Base-by-base conservation (phyloP, 2,113 vertebrate species). In the Heloderma charlesbogerti region DNA sequence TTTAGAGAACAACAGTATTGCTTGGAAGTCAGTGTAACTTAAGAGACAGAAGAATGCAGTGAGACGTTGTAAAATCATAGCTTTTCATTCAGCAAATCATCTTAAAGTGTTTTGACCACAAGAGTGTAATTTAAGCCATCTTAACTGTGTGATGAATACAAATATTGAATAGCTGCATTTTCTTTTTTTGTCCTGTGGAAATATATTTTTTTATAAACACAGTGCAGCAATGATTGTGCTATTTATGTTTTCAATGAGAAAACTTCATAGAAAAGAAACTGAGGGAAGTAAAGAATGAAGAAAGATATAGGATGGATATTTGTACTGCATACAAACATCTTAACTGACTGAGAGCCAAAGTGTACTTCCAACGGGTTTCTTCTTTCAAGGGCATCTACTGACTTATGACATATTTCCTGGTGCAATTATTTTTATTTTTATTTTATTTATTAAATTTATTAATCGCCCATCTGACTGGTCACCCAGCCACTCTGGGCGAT, bases 81-180 rank as follows among this genome's bases (percentile, higher is more conserved):
- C 22, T 89, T 87, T 91, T 92, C 74, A 87, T 78, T 71, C 69
- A 92, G 85, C 72, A 95, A 95, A 87, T 83, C 29, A 95, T 72
- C 37, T 92, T 90, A 85, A 90, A 93, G 54, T 63, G 45, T 0
- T 3, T 75, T 40, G 81, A 15, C 43, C 16, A 86, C 90, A 5
- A 78, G 88, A 92, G 67, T 92, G 37, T 93, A 90, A 15, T 87
- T 91, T 92, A 66, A 60, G 18, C 7, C 5, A 16, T 15, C 25
- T 91, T 85, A 93, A 91, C 60, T 0, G 0, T 48, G 18, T 88
- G 45, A 85, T 87, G 91, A 69, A 92, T 92, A 92, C 94, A 93
- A 94, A 43, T 0, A 84, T 90, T 82, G 80, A 92, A 87, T 51
- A 54, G 0, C 0, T 80, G 0, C 69, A 72, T 83, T 90, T 95